Conservation (phyloP, 2,113 vertebrate species). For the Pachyramphus minor region DNA sequence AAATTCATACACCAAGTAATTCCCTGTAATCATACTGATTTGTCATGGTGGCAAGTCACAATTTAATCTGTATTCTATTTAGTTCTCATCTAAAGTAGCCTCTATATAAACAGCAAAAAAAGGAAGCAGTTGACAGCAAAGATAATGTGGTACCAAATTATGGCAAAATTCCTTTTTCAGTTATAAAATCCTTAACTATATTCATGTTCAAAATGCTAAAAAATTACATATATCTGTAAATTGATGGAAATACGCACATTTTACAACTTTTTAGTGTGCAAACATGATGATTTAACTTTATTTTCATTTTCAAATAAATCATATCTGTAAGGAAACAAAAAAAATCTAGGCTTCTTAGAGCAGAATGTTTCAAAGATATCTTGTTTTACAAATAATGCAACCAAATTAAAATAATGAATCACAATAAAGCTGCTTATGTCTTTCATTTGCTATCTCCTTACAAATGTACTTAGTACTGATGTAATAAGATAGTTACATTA, state of each 20-base stretch:
- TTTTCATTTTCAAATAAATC: not conserved
- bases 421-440: not conserved
- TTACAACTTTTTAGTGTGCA: not conserved
- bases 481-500: not conserved
- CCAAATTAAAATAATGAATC: not conserved
- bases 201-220: not conserved
- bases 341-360: not conserved
- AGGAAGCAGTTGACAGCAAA: not conserved
- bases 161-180: not conserved
- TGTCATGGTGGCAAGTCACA: not conserved
- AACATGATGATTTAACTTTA: not conserved
- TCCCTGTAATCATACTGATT: not conserved
- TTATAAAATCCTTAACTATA: not conserved
- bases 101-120: not conserved
- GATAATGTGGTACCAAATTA: not conserved
- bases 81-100: not conserved
- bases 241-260: not conserved
- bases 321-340: not conserved
- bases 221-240: not conserved
- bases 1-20: conserved; percentile 14
- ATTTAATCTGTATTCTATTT: conserved; percentile 16
- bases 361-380: not conserved
- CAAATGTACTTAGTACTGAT: not conserved
- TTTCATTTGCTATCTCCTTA: not conserved
- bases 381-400: not conserved